Percentiles rank a stretch among this genome's conserved stretches.
Evolutionary conservation across 2,888 invertebrate species (phyloP).

Genomic region (Polydesmus complanatus): DNA sequence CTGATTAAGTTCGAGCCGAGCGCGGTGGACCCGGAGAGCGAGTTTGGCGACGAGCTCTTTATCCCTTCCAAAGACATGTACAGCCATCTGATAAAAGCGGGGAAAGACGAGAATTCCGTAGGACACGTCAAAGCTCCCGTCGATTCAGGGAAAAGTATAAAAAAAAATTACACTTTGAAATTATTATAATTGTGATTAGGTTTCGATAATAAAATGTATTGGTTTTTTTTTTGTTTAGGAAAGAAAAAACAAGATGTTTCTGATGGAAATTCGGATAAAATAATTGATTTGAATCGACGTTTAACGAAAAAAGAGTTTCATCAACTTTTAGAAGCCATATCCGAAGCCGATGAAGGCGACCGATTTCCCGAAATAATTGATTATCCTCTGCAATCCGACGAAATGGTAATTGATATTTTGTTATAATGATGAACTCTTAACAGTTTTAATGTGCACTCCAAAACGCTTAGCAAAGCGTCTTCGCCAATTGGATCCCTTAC

Average conservation of each 20-base stretch:
- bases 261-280: neutral
- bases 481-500: too few species aligned
- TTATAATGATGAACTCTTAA: too few species aligned
- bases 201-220: too few species aligned
- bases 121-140: conserved; percentile 8
- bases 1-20: conserved; percentile 65
- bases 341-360: neutral
- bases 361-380: neutral
- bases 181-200: too few species aligned
- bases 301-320: neutral
- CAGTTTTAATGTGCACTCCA: too few species aligned
- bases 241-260: neutral
- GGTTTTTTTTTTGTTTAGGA: neutral
- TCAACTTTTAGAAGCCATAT: neutral
- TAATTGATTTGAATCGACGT: neutral
- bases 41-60: conserved; percentile 68
- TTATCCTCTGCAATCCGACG: neutral
- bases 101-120: conserved; percentile 11
- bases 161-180: too few species aligned
- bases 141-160: neutral
- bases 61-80: conserved; percentile 38
- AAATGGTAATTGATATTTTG: neutral
- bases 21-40: conserved; percentile 44
- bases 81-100: conserved; percentile 4
- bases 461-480: too few species aligned